Base-by-base conservation (phyloP, 2,113 vertebrate species). In the Maccullochella peelii region DNA sequence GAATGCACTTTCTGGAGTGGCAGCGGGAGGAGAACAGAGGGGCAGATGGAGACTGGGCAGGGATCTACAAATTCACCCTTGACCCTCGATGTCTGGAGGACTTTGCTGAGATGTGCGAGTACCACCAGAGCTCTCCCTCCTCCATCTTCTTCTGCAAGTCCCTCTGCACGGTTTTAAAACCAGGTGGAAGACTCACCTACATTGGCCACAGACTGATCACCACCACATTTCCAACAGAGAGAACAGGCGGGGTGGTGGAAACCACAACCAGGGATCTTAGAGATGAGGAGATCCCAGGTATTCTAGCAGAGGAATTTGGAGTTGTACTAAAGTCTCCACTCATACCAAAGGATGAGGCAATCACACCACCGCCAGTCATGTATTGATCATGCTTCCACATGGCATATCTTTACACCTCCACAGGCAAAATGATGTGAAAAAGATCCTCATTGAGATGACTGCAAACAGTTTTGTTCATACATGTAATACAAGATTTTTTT, bases 61-160 rank as follows among this genome's bases (percentile, higher is more conserved):
- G 73, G 49, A 50, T 95, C 62, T 96, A 94, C 82, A 95, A 95
- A 84, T 96, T 96, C 83, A 95, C 93, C 0, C 86, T 96, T 1
- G 78, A 94, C 16, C 87, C 92, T n/a, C 61, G 86, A 36, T 12
- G 61, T 21, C 44, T 87, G 78, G 94, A 94, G 25, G 94, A 96
- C 57, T 96, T 95, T 30, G 49, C 8, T 0, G 72, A 87, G 63
- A 96, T 95, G 95, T 96, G 95, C 67, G 55, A 82, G 8, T 96
- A 95, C 78, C 96, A 96, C 66, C 96, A 97, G 88, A 94, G 57
- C 33, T 96, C 95, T 0, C 93, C 92, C 0, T 77, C 79, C 69
- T 95, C 94, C 18, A 4, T 95, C 54, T 92, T 95, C 83, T 94
- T 92, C 91, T 94, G 95, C 92, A 95, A 95, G 86, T 95, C 95